Evolutionary conservation across 1,140 invertebrate genomes (phyloP), one percentile per base, ranked within the genome.

Genomic region (Holotrichia oblita): DNA sequence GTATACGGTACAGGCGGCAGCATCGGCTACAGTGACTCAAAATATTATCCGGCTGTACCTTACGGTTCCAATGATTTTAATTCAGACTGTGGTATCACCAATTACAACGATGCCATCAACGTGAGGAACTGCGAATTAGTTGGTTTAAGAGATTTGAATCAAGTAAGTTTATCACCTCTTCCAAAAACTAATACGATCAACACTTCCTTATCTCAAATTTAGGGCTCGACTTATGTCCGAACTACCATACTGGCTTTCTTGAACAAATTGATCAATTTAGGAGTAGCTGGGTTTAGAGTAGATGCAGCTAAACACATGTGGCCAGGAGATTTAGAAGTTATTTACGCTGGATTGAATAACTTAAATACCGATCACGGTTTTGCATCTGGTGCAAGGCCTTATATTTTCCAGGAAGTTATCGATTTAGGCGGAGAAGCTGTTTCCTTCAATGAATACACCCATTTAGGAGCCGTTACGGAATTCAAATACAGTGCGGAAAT

Each of bases 331-430:
- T 84, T 96, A 6, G 80, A 87, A 48, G 84, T 86, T 3, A 94
- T 95, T 76, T 72, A 22, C 12, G 85, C 87, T 14, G 85, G 89
- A 22, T 82, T 93, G 0, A 88, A 91, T 2, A 89, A 93, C 84
- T 85, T 94, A 27, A 92, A 90, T 79, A 89, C 88, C 0, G 83
- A 85, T 0, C 89, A 90, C 79, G 90, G 91, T 48, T 94, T 94
- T 85, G 85, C 88, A 3, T 80, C 83, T 0, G 88, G 89, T 1
- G 81, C 90, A 14, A 87, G 90, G 42, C 91, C 94, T 0, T 93
- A 92, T 83, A 89, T 95, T 79, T 93, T 89, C 84, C 94, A 96
- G 83, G 95, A 97, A 88, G 94, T 97, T 6, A 94, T 96, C 72
- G 94, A 96, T 86, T 87, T 81, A 72, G 48, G 48, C 12, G 88